A percentile compares a stretch with the other conserved stretches of the same genome.
Conservation (phyloP, 1,140 invertebrate species). For the Drosophila cardini region DNA sequence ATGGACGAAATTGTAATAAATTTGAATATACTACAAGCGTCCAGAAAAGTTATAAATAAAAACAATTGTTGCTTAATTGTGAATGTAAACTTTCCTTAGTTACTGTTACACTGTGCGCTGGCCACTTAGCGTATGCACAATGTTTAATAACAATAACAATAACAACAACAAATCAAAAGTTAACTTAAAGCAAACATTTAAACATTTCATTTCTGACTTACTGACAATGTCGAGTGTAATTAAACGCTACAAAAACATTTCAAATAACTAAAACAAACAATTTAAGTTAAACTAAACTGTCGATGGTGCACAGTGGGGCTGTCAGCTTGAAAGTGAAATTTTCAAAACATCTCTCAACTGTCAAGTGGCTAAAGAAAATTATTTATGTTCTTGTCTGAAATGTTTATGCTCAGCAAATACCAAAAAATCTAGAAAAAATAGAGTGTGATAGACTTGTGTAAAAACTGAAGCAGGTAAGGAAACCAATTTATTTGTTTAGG, state of each 20-base stretch:
- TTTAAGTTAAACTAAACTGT: constrained; percentile 10
- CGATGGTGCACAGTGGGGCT: constrained; percentile 22
- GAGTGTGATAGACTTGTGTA: not conserved
- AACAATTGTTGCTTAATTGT: constrained; percentile 46
- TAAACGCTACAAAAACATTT: constrained; percentile 68
- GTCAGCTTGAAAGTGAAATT: constrained; percentile 34
- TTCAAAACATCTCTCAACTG: not conserved
- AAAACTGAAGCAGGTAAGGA: too few relatives aligned
- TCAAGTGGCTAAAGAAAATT: not conserved
- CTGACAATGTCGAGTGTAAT: constrained; percentile 61
- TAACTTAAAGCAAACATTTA: constrained; percentile 38
- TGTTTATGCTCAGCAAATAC: not conserved
- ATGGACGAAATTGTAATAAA: constrained; percentile 54
- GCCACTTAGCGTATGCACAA: constrained; percentile 50
- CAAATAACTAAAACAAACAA: constrained; percentile 72
- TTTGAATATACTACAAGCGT: constrained; percentile 52
- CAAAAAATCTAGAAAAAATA: not conserved
- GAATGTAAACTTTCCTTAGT: constrained; percentile 21
- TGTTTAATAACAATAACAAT: constrained; percentile 22
- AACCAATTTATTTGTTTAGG: too few relatives aligned
- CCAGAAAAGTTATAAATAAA: constrained; percentile 26
- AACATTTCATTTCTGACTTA: constrained; percentile 48
- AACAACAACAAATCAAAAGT: constrained; percentile 20
- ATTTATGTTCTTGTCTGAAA: not conserved
- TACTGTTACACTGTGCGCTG: constrained; percentile 10